Evolutionary conservation across 2,113 vertebrate species (phyloP), one percentile per base, ranked within the genome.

Genomic region (Oncorhynchus gorbuscha): DNA sequence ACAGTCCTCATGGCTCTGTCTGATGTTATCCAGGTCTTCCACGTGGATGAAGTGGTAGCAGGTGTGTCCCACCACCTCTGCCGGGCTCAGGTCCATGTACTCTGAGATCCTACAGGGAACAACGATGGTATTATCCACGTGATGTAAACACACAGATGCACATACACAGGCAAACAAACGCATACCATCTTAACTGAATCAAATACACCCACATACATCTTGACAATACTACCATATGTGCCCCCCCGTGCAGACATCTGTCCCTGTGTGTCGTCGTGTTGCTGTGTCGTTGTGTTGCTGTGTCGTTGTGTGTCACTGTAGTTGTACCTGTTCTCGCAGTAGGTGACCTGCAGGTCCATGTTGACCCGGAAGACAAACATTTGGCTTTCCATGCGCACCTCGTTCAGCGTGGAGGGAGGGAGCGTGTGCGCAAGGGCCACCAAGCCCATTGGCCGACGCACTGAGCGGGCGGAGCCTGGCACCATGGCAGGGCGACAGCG

Each of bases 291-390:
- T 45, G 39, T 45, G 39, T 32, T 32, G 32, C 5, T 35, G 32
- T 35, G 32, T 39, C 5, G 8, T 9, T 45, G 39, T 45, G 11
- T 51, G 51, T 55, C 16, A 1, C 51, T 55, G 51, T 39, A 71
- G 18, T 3, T 20, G 16, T 58, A 97, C 96, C 96, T 96, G 94
- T 95, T 97, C 90, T 97, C 96, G 80, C 96, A 97, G 75, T 96
- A 96, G 58, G 95, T 95, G 88, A 97, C 94, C 90, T 96, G 96
- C 48, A 97, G 92, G 76, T 95, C 95, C 93, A 97, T 94, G 92
- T 95, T 96, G 85, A 97, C 95, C n/a, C 95, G 92, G 83, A 95
- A 96, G 73, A 97, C 96, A 45, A 97, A 94, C 94, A 94, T 96
- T 9, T 97, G 93, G 74, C 95, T 95, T 75, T 97, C 95, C 59